A percentile compares a stretch with the other conserved stretches of the same genome.
phyloP scores from a whole-genome alignment of 2,797 vertebrate genomes.

The Sebastolobus altivelis region DNA sequence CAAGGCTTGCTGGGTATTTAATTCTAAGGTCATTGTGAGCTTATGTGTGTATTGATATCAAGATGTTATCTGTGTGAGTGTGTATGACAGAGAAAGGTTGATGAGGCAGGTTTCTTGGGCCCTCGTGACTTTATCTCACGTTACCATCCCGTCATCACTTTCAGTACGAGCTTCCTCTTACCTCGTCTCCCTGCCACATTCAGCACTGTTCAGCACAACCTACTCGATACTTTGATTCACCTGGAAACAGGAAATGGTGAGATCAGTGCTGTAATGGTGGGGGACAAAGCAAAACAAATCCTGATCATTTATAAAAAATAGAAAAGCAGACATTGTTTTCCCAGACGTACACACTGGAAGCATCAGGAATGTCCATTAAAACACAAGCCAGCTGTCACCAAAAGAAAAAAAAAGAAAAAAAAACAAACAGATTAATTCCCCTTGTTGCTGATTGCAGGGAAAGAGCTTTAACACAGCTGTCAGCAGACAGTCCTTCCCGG shows the following conservation, averaged over 20 bases:
- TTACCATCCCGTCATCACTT: slow-evolving; percentile 82
- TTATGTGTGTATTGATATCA: slow-evolving; percentile 49
- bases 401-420: not conserved
- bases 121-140: slow-evolving; percentile 73
- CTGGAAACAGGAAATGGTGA: slow-evolving; percentile 33
- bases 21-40: slow-evolving; percentile 66
- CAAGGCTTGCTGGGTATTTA: slow-evolving; percentile 30
- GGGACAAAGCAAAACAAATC: not conserved
- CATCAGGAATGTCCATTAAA: slow-evolving; percentile 59
- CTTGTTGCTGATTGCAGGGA: slow-evolving; percentile 40
- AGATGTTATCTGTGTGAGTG: slow-evolving; percentile 10
- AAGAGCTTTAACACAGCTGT: slow-evolving; percentile 49
- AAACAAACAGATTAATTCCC: slow-evolving; percentile 36
- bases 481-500: slow-evolving; percentile 16
- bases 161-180: slow-evolving; percentile 70
- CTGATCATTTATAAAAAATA: not conserved
- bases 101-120: slow-evolving; percentile 62
- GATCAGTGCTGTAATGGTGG: not conserved
- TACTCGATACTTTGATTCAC: slow-evolving; percentile 39
- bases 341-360: slow-evolving; percentile 29
- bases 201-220: slow-evolving; percentile 49
- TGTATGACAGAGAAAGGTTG: slow-evolving; percentile 52
- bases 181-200: slow-evolving; percentile 55
- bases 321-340: slow-evolving; percentile 35
- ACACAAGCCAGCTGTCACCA: slow-evolving; percentile 56